A percentile compares a stretch with the other conserved stretches of the same genome.
These are phyloP conservation scores for Phataginus tetradactyla DNA, from an alignment of 2,797 vertebrate species.

Conservation along the genomic window DNA sequence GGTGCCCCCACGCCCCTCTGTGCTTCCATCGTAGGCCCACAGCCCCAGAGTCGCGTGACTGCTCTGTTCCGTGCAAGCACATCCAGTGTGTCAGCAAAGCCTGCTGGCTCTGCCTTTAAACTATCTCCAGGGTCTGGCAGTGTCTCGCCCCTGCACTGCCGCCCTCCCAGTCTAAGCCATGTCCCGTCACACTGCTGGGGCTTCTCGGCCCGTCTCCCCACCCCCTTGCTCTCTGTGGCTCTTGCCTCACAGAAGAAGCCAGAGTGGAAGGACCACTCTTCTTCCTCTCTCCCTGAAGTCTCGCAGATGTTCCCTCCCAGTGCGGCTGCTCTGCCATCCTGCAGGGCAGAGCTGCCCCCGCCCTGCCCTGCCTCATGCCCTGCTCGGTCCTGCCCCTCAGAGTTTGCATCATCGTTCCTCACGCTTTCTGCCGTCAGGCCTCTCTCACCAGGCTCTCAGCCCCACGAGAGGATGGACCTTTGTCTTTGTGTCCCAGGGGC, in stretches of 20 bases:
- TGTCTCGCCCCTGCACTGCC: fast-evolving
- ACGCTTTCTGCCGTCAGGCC: not conserved
- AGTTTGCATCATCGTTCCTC: not conserved
- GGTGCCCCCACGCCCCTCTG: too few relatives aligned
- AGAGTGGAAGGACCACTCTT: too few relatives aligned
- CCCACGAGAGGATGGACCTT: not conserved
- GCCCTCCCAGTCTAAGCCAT: fast-evolving
- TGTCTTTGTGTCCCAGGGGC: not conserved
- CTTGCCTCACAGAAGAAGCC: not conserved
- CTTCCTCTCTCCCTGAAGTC: not conserved
- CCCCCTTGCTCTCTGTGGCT: too few relatives aligned
- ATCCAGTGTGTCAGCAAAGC: not conserved
- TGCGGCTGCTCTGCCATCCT: fast-evolving
- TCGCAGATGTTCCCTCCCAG: not conserved
- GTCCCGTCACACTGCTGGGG: fast-evolving
- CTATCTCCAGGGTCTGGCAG: fast-evolving
- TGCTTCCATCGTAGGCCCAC: not conserved
- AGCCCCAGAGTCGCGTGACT: fast-evolving
- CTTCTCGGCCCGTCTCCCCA: fast-evolving
- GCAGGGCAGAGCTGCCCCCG: fast-evolving
- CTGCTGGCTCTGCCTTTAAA: not conserved
- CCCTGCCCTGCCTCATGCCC: fast-evolving
- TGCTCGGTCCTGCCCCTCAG: fast-evolving
- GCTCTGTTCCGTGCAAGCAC: not conserved
- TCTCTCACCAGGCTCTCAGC: not conserved